These are phyloP conservation scores for Oxygymnocypris stewartii DNA, from an alignment of 2,113 vertebrate genomes.

Conservation along the genomic window DNA sequence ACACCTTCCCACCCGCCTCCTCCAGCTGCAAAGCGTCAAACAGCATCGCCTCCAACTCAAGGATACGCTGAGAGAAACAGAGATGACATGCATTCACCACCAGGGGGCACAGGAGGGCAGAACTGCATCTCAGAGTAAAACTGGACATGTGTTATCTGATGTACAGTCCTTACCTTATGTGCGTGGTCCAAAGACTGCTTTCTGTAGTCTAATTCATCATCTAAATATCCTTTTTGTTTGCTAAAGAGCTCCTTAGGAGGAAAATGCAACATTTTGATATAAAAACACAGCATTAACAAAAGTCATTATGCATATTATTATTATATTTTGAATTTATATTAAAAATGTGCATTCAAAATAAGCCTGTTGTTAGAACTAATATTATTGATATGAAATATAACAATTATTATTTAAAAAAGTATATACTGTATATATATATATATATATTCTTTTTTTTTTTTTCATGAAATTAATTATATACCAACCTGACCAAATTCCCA, in stretches of 20 bases:
- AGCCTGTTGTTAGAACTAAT: neutral
- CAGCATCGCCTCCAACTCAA: slow-evolving; percentile 97
- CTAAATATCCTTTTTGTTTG: slow-evolving; percentile 96
- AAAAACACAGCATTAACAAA: neutral
- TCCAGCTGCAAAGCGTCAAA: slow-evolving; percentile 90
- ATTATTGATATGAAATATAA: too few species aligned
- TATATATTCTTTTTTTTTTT: too few species aligned
- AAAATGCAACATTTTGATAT: slow-evolving; percentile 12
- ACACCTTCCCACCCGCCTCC: slow-evolving; percentile 82
- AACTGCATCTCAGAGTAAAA: neutral
- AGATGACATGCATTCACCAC: slow-evolving; percentile 21
- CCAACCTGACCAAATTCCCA: too few species aligned
- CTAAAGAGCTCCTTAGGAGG: slow-evolving; percentile 85
- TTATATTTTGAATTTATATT: too few species aligned
- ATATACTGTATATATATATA: too few species aligned
- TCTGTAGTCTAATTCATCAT: slow-evolving; percentile 94
- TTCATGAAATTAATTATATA: too few species aligned
- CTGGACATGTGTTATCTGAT: neutral
- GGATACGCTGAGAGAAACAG: slow-evolving; percentile 80
- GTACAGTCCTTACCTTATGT: slow-evolving; percentile 81
- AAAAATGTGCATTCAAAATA: too few species aligned
- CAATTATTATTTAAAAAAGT: too few species aligned
- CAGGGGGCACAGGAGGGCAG: slow-evolving; percentile 43
- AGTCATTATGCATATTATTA: neutral
- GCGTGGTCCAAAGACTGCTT: slow-evolving; percentile 94